phyloP scores from a whole-genome alignment of 2,888 invertebrate species.

The Abrostola triplasia region DNA sequence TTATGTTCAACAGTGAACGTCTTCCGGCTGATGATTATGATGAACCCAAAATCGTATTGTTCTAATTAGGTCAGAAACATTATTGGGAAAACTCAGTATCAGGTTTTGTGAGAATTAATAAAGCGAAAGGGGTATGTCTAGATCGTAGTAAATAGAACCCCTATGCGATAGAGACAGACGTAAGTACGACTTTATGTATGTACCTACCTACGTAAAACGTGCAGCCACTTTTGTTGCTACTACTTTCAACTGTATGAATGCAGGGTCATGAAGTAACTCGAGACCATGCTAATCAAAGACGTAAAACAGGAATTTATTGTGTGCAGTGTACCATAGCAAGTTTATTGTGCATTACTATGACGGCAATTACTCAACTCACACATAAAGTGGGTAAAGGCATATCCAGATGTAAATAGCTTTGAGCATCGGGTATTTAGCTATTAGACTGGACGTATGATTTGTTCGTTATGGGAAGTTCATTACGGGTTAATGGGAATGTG shows the following conservation, averaged over 20 bases:
- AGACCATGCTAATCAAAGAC: slow-evolving; percentile 84
- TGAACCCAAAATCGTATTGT: too few relatives aligned
- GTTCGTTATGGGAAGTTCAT: slow-evolving; percentile 23
- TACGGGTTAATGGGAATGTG: slow-evolving; percentile 13
- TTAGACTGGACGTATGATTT: slow-evolving; percentile 25
- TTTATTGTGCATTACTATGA: slow-evolving; percentile 85
- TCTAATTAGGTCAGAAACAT: too few relatives aligned
- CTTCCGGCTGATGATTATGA: too few relatives aligned
- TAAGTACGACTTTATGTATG: too few relatives aligned
- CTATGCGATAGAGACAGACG: too few relatives aligned
- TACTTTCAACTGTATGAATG: slow-evolving; percentile 28
- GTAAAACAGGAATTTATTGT: slow-evolving; percentile 86
- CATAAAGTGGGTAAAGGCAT: slow-evolving; percentile 64
- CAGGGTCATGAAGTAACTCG: slow-evolving; percentile 79
- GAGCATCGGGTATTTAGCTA: slow-evolving; percentile 25
- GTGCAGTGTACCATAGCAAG: slow-evolving; percentile 81
- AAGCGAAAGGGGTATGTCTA: too few relatives aligned
- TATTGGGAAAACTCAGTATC: too few relatives aligned
- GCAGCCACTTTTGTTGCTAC: too few relatives aligned
- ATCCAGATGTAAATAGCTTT: slow-evolving; percentile 31
- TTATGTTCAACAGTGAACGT: too few relatives aligned
- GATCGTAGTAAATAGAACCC: too few relatives aligned
- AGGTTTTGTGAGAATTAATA: too few relatives aligned
- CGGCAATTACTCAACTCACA: slow-evolving; percentile 84
- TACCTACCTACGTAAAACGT: too few relatives aligned